Evolutionary conservation across 2,888 invertebrate species (phyloP), one percentile per base, ranked within the genome.

Genomic region (Coelopa pilipes): DNA sequence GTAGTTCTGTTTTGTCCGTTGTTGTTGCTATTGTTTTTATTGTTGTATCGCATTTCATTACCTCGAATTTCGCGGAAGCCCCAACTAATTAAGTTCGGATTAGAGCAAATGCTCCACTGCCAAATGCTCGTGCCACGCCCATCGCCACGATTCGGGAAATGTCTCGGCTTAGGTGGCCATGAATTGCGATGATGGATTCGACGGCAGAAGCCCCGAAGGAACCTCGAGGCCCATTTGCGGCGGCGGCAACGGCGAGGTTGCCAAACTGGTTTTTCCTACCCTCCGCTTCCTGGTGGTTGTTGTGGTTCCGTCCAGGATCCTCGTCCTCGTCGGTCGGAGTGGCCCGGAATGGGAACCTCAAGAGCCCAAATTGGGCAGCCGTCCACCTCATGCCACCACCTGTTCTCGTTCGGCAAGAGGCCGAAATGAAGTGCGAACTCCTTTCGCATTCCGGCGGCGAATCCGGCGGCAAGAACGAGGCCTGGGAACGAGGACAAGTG

Each of bases 61-160:
- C 47, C 50, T 63, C 53, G 19, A 70, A 50, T 62, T 70, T 69
- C 66, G 55, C 21, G 15, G 50, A 45, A 71, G 70, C 71, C 49
- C 21, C 24, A 71, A 67, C 67, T 67, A 74, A 74, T 74, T 71
- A 74, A 74, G 71, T 74, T 70, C 3, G 70, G 74, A 74, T 74
- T 74, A 74, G 47, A 45, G 45, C n/a, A n/a, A 53, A 68, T 24
- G 34, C 11, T 68, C 17, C 34, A 55, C 53, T 50, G 55, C 53
- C 62, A 62, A 62, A 62, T 62, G 34, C 34, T 62, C 62, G n/a
- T n/a, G n/a, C n/a, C n/a, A n/a, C n/a, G n/a, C 34, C 34, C 34
- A 34, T 62, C n/a, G 11, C 24, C 34, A 34, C 12, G 34, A 62
- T 62, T 62, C 15, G 15, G 34, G 13, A 34, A 62, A 62, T 62